phyloP scores from a whole-genome alignment of 2,888 invertebrate genomes.

The Sesia apiformis region DNA sequence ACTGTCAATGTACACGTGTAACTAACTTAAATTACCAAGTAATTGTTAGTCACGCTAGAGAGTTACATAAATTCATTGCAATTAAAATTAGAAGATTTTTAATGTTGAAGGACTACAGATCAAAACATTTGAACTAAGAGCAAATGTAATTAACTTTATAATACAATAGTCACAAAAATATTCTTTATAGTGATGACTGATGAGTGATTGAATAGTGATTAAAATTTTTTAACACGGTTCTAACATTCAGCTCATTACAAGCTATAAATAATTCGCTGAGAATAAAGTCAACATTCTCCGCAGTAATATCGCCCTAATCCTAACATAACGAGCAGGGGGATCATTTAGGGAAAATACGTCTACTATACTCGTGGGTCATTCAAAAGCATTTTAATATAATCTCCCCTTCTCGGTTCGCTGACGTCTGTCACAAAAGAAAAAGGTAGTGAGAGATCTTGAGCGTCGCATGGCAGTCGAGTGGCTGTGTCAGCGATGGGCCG shows the following conservation, averaged over 20 bases:
- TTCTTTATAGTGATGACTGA: too few species aligned
- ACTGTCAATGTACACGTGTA: too few species aligned
- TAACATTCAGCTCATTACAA: background rate
- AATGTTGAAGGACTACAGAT: too few species aligned
- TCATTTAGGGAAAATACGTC: constrained; percentile 10
- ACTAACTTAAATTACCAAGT: too few species aligned
- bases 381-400: constrained; percentile 49
- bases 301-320: constrained; percentile 9
- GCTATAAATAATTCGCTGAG: background rate
- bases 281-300: background rate
- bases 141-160: too few species aligned
- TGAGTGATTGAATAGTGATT: too few species aligned
- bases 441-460: constrained; percentile 16
- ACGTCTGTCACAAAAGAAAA: constrained; percentile 48
- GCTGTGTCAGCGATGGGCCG: constrained; percentile 48
- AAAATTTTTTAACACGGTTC: too few species aligned
- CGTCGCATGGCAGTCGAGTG: constrained; percentile 30
- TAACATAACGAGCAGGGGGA: constrained; percentile 10
- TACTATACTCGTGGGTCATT: constrained; percentile 22
- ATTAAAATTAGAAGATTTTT: too few species aligned
- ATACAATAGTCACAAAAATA: too few species aligned
- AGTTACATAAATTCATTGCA: too few species aligned
- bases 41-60: too few species aligned
- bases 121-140: too few species aligned
- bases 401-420: constrained; percentile 25